Percentiles rank a stretch among this genome's conserved stretches.
These are phyloP conservation scores for Strigops habroptila DNA, from an alignment of 2,113 vertebrate species.

Conservation along the genomic window DNA sequence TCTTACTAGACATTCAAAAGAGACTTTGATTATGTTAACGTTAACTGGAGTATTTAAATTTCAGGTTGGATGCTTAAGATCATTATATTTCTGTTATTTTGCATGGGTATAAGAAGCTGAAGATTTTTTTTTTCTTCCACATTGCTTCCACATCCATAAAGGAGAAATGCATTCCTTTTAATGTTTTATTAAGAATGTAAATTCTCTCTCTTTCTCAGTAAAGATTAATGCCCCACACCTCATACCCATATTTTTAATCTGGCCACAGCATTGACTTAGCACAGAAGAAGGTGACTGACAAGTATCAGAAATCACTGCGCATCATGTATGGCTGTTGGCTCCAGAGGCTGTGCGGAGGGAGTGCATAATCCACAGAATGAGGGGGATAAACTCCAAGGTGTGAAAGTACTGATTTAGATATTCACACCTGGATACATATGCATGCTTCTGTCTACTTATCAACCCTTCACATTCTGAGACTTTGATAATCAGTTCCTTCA, in stretches of 20 bases:
- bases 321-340: accelerated
- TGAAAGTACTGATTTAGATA: neutral
- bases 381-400: neutral
- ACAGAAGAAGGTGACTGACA: neutral
- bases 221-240: neutral
- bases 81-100: neutral
- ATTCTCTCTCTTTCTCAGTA: neutral
- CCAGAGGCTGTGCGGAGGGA: neutral
- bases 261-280: neutral
- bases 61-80: neutral
- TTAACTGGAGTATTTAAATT: neutral
- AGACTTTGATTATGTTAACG: neutral
- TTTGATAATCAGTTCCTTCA: neutral
- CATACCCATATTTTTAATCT: neutral
- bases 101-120: neutral
- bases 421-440: neutral
- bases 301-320: neutral
- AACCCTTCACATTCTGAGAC: neutral
- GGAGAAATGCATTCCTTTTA: neutral
- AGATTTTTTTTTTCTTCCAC: neutral
- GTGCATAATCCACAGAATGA: neutral
- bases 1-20: neutral
- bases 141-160: neutral
- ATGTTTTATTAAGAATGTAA: neutral
- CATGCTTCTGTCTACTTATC: neutral